phyloP scores from a whole-genome alignment of 2,888 invertebrate species.

The Molanna angustata region DNA sequence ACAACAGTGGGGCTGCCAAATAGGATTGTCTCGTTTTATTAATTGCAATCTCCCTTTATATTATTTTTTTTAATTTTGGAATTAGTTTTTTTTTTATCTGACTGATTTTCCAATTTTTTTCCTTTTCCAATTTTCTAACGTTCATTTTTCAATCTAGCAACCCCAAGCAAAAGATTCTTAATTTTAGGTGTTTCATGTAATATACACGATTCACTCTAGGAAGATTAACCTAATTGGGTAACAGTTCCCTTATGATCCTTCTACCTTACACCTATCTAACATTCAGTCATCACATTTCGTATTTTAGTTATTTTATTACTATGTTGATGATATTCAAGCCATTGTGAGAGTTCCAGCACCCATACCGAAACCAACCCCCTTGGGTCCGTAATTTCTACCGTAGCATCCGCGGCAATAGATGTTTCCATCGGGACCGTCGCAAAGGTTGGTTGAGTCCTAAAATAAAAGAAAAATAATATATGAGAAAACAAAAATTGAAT shows the following conservation, averaged over 20 bases:
- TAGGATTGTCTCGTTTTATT: too few relatives aligned
- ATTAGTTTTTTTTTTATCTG: too few relatives aligned
- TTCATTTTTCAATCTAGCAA: too few relatives aligned
- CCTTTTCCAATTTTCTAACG: too few relatives aligned
- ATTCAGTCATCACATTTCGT: slow-evolving; percentile 30
- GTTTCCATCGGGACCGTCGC: slow-evolving; percentile 89
- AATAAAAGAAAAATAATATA: slow-evolving; percentile 3
- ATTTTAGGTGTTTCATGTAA: too few relatives aligned
- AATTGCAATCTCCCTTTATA: too few relatives aligned
- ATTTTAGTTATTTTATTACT: slow-evolving; percentile 17
- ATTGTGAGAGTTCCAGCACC: slow-evolving; percentile 88
- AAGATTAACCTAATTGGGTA: too few relatives aligned
- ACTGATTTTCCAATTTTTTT: too few relatives aligned
- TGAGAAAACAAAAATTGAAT: too few relatives aligned
- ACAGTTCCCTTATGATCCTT: slow-evolving; percentile 25
- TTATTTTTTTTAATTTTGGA: too few relatives aligned
- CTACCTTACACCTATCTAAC: slow-evolving; percentile 22
- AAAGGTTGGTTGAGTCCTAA: slow-evolving; percentile 82
- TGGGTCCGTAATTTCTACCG: slow-evolving; percentile 82
- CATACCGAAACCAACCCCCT: slow-evolving; percentile 87
- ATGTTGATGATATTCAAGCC: slow-evolving; percentile 61
- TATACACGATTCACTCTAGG: slow-evolving; percentile 6
- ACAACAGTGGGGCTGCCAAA: too few relatives aligned
- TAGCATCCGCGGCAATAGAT: slow-evolving; percentile 93
- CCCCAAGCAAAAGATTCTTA: too few relatives aligned